Percentiles rank a stretch among this genome's conserved stretches.
These are phyloP conservation scores for Sceloporus undulatus DNA, from an alignment of 2,113 vertebrate genomes.

Conservation along the genomic window DNA sequence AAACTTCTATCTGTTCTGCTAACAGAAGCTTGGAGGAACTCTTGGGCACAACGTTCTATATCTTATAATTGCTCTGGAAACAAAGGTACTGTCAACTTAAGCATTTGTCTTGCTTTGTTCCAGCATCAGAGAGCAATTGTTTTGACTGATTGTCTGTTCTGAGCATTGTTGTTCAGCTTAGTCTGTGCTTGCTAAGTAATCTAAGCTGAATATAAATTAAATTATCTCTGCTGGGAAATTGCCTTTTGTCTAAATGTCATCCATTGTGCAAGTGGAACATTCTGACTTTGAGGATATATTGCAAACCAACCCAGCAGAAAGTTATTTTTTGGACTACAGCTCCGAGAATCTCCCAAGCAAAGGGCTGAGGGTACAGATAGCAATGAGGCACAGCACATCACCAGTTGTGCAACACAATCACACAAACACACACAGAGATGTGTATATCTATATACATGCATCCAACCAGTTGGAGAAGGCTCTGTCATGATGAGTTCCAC, in stretches of 20 bases:
- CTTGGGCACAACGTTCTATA: background rate
- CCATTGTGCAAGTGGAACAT: background rate
- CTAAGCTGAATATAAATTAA: conserved; percentile 12
- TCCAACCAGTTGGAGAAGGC: too few species aligned
- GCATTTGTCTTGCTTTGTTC: conserved; percentile 15
- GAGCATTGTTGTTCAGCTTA: background rate
- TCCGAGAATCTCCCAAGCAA: background rate
- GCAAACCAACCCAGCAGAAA: background rate
- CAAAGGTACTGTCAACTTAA: background rate
- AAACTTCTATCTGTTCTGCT: background rate
- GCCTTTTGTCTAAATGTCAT: background rate
- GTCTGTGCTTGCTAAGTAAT: background rate
- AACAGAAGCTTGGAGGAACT: background rate
- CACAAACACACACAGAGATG: too few species aligned
- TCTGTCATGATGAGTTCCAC: too few species aligned
- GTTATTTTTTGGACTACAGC: background rate
- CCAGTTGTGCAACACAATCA: background rate
- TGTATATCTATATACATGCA: too few species aligned
- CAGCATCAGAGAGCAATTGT: background rate
- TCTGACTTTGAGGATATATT: background rate
- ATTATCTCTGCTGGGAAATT: conserved; percentile 8
- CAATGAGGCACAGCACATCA: background rate
- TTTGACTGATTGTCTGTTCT: background rate
- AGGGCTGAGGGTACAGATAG: background rate
- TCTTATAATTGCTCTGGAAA: conserved; percentile 2